Evolutionary conservation across 2,113 vertebrate species (phyloP).

Genomic region (Corvus cornix): DNA sequence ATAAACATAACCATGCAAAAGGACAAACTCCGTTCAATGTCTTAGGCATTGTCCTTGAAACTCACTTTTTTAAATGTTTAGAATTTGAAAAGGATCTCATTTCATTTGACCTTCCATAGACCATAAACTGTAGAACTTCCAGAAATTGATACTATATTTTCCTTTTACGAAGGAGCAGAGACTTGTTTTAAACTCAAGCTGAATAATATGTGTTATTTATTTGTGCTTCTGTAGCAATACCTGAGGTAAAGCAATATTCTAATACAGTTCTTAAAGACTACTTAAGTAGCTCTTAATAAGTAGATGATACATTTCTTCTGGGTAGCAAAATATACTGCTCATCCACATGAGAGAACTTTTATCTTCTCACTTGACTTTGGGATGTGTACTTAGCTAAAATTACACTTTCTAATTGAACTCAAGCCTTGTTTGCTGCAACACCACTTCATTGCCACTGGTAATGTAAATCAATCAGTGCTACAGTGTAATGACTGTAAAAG

Average conservation of each 20-base stretch:
- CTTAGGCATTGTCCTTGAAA: not conserved
- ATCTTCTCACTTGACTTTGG: not conserved
- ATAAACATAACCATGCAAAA: not conserved
- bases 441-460: not conserved
- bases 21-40: not conserved
- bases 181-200: not conserved
- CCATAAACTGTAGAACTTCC: not conserved
- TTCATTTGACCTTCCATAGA: not conserved
- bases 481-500: not conserved
- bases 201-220: not conserved
- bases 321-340: not conserved
- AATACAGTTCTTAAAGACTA: not conserved
- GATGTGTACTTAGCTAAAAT: not conserved
- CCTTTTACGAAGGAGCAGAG: not conserved
- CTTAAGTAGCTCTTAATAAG: not conserved
- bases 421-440: not conserved
- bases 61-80: not conserved
- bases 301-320: not conserved
- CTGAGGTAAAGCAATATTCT: not conserved
- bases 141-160: not conserved
- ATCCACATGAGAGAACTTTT: not conserved
- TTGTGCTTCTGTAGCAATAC: not conserved
- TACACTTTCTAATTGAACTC: not conserved
- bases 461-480: not conserved
- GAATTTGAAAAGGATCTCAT: not conserved